phyloP scores from a whole-genome alignment of 2,888 invertebrate genomes.

The Sesia bembeciformis region DNA sequence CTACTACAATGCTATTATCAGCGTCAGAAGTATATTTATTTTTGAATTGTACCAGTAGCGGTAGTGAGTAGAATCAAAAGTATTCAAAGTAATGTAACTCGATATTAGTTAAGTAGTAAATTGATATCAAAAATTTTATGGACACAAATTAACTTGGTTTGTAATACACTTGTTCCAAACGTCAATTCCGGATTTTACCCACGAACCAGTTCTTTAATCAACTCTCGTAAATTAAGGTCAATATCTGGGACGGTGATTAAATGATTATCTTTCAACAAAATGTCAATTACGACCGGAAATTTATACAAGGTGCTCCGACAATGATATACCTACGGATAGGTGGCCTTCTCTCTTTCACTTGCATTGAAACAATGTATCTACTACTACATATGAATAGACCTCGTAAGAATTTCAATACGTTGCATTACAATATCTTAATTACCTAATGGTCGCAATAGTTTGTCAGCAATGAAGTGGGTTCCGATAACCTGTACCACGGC shows the following conservation, averaged over 20 bases:
- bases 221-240: background rate
- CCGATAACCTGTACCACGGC: conserved; percentile 11
- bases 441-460: conserved; percentile 10
- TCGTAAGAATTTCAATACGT: background rate
- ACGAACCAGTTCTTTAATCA: conserved; percentile 17
- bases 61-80: no score
- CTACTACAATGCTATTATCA: no score
- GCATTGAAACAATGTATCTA: background rate
- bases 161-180: conserved; percentile 7
- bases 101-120: no score
- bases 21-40: no score
- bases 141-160: no score
- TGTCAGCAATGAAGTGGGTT: conserved; percentile 3
- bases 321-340: background rate
- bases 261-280: conserved; percentile 1
- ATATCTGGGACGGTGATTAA: background rate
- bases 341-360: background rate
- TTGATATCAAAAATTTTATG: no score
- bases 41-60: no score
- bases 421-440: background rate
- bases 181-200: conserved; percentile 21
- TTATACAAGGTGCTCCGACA: background rate
- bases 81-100: no score
- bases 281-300: conserved; percentile 3
- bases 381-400: background rate